Conservation (phyloP, 2,113 vertebrate species). For the Cynopterus brachyotis region DNA sequence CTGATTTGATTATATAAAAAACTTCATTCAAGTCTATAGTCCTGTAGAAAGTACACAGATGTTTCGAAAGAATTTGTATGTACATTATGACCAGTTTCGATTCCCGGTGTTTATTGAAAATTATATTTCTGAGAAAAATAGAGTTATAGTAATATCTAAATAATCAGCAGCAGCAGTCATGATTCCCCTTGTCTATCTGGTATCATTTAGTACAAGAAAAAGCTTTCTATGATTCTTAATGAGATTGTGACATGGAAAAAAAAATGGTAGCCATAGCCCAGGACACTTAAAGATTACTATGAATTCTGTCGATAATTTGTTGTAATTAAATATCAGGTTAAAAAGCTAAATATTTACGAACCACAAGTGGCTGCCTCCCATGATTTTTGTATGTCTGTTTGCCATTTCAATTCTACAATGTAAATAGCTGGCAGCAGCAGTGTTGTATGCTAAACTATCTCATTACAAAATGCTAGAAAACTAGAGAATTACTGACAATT, state of each 20-base stretch:
- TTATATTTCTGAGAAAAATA: background rate
- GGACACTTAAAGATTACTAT: background rate
- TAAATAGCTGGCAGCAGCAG: constrained; percentile 60
- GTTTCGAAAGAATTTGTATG: background rate
- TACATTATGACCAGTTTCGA: background rate
- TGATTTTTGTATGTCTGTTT: constrained; percentile 38
- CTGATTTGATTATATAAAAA: background rate
- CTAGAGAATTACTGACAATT: constrained; percentile 70
- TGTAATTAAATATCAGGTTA: constrained; percentile 12
- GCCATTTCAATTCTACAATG: constrained; percentile 32
- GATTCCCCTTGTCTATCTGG: background rate
- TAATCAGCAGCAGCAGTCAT: background rate
- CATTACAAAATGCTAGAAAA: constrained; percentile 69
- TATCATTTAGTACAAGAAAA: background rate
- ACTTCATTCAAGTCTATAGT: background rate
- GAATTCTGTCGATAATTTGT: background rate
- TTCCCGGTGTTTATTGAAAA: background rate
- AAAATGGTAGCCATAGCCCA: background rate
- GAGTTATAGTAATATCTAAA: background rate
- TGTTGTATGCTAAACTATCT: constrained; percentile 69
- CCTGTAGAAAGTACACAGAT: background rate
- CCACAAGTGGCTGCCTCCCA: background rate
- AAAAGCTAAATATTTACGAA: constrained; percentile 19
- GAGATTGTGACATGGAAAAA: background rate
- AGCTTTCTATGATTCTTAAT: background rate